Percentiles rank a stretch among this genome's conserved stretches.
Evolutionary conservation across 2,888 invertebrate species (phyloP).

Genomic region (Xanthia togata): DNA sequence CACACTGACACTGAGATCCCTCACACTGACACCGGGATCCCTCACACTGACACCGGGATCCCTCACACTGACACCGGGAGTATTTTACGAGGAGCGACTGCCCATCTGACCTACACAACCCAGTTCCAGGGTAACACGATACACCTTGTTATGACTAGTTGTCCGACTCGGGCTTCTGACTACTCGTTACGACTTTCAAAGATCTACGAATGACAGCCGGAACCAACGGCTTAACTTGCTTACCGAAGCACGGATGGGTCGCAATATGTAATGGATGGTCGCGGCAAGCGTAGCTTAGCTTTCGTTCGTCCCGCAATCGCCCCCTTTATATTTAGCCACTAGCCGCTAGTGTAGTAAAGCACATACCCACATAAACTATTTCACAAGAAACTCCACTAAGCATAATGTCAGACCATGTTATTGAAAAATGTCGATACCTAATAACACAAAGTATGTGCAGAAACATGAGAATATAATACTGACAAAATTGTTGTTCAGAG

Average conservation of each 20-base stretch:
- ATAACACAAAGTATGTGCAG: constrained; percentile 34
- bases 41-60: too few species aligned
- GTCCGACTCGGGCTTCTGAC: background rate
- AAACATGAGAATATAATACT: constrained; percentile 26
- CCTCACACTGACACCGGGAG: too few species aligned
- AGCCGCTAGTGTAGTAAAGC: background rate
- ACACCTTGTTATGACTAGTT: too few species aligned
- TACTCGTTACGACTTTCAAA: background rate
- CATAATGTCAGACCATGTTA: constrained; percentile 2
- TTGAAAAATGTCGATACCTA: constrained; percentile 28
- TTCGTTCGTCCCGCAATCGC: background rate
- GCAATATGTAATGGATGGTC: background rate
- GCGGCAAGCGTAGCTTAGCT: background rate
- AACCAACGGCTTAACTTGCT: background rate
- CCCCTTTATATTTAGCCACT: background rate
- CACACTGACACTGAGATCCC: too few species aligned
- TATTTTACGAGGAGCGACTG: too few species aligned
- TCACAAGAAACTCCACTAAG: background rate
- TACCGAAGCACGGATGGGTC: too few species aligned
- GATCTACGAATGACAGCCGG: background rate
- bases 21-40: too few species aligned
- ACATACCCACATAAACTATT: background rate
- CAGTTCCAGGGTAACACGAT: too few species aligned
- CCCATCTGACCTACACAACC: too few species aligned
- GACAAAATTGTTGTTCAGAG: constrained; percentile 23